Conservation (phyloP, 2,888 invertebrate genomes). For the Abrostola triplasia region DNA sequence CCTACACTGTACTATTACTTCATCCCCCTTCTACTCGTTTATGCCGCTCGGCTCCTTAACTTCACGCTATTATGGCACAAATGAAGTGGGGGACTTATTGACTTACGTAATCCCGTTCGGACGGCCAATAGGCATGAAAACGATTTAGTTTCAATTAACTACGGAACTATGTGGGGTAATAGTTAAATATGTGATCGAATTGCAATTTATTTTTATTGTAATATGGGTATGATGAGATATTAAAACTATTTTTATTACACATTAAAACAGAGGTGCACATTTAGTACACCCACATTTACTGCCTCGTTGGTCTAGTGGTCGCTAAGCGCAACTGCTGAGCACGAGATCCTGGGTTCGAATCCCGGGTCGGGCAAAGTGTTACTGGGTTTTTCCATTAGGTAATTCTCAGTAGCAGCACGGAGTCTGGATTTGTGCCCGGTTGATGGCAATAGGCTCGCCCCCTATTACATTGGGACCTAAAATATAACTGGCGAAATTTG, state of each 20-base stretch:
- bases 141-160: conserved; percentile 59
- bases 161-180: conserved; percentile 43
- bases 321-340: too few relatives aligned
- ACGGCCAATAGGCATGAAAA: conserved; percentile 61
- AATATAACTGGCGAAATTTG: too few relatives aligned
- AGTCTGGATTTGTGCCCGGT: too few relatives aligned
- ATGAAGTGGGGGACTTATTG: conserved; percentile 56
- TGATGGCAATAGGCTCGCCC: too few relatives aligned
- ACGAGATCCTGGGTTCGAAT: too few relatives aligned
- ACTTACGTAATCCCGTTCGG: conserved; percentile 56
- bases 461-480: too few relatives aligned
- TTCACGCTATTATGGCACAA: conserved; percentile 54
- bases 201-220: conserved; percentile 1
- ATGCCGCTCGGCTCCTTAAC: conserved; percentile 42
- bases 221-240: not conserved
- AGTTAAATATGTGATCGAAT: conserved; percentile 9
- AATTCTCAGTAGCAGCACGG: too few relatives aligned
- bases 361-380: too few relatives aligned
- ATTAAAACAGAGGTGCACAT: too few relatives aligned
- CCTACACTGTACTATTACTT: conserved; percentile 51
- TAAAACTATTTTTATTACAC: conserved; percentile 3
- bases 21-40: conserved; percentile 44
- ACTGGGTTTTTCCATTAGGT: too few relatives aligned
- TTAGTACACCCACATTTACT: too few relatives aligned
- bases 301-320: too few relatives aligned